Base-by-base conservation (phyloP, 2,888 invertebrate genomes). In the Cetonia aurata region DNA sequence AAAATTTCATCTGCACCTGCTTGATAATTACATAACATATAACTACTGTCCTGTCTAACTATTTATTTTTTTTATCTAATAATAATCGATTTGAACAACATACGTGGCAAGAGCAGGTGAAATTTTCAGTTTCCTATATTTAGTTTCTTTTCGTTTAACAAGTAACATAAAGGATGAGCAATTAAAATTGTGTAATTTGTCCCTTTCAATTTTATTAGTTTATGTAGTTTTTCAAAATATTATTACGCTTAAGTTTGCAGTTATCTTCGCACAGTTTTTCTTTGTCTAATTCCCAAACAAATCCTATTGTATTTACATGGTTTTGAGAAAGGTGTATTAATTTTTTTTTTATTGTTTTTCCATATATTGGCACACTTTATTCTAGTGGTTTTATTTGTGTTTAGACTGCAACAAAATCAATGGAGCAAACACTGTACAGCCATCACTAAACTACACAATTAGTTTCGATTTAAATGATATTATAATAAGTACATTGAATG, bases 121-220 rank as follows among this genome's bases (percentile, higher is more conserved):
- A 77, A 76, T 76, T 78, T 75, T 72, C 19, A n/a, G 9, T 12
- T 52, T 65, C 37, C 6, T 37, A 37, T 37, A 37, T 42, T 62
- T 12, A 19, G 25, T 52, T 52, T 52, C 52, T 19, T 25, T 52
- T 52, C 52, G 25, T 10, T 52, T 25, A 74, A 78, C 77, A 81
- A 81, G 80, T 80, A 79, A 82, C 79, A 81, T 80, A 82, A 82
- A 80, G 80, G 80, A 37, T 83, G 83, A 82, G 83, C 82, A 81
- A 80, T 80, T 77, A 73, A 67, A 48, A n/a, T 17, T 10, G 48
- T 17, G 48, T 48, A 59, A 41, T 59, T 31, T 41, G 13, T 42
- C 17, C 25, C 37, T 67, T 62, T 67, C 31, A 62, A 33, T 42
- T 46, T 70, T 80, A 83, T 25, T 25, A 3, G 4, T 4, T 25